Conservation (phyloP, 2,888 invertebrate genomes). For the Lasioglossum figueresi region DNA sequence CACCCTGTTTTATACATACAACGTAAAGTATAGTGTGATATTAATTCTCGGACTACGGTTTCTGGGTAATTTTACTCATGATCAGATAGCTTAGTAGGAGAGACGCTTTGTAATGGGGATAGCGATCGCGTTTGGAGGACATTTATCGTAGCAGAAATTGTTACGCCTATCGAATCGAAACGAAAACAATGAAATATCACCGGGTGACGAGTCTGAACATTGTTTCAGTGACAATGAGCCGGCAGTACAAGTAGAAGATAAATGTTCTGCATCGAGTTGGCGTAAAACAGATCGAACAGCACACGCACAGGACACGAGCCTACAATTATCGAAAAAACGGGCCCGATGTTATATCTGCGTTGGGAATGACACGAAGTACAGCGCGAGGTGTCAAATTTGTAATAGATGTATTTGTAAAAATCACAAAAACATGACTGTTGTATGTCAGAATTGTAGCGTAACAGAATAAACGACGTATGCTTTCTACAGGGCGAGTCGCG, state of each 20-base stretch:
- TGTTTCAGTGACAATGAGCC: constrained; percentile 2
- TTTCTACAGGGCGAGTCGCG: not conserved
- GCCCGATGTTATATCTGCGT: constrained; percentile 2
- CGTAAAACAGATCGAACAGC: not conserved
- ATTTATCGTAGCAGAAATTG: not conserved
- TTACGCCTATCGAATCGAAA: not conserved
- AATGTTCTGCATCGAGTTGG: not conserved
- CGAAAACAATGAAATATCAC: not conserved
- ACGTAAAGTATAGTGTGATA: not conserved
- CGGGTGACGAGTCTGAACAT: not conserved
- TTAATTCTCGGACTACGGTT: constrained; percentile 2
- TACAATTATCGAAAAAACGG: not conserved
- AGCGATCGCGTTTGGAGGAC: not conserved
- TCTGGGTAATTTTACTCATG: not conserved
- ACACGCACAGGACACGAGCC: not conserved
- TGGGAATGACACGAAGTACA: not conserved
- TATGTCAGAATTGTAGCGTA: not conserved
- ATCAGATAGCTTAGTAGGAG: not conserved
- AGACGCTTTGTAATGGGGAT: not conserved
- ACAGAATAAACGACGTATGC: not conserved
- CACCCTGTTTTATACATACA: not conserved
- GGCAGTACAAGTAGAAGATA: not conserved
- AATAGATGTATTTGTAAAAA: not conserved
- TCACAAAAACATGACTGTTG: not conserved
- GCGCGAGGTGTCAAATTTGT: constrained; percentile 1